Conservation (phyloP, 2,113 vertebrate species). For the Sceloporus undulatus region DNA sequence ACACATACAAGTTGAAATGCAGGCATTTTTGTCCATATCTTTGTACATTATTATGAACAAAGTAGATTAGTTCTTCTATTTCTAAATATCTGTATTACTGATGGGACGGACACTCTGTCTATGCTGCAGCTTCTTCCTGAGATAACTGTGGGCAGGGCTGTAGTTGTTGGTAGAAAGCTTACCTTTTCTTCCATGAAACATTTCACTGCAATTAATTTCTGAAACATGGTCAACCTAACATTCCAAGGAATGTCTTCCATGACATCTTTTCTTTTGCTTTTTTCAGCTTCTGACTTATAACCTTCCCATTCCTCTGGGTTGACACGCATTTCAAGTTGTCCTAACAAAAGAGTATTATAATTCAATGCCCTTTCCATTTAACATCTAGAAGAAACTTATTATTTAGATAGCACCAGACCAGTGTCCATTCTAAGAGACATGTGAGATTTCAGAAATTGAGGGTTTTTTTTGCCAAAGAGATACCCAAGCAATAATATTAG, state of each 20-base stretch:
- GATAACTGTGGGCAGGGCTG: accelerated
- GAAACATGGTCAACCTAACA: conserved; percentile 76
- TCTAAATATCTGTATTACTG: neutral
- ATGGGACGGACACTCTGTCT: neutral
- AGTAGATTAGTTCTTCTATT: neutral
- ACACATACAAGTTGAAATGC: neutral
- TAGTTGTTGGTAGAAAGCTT: conserved; percentile 8
- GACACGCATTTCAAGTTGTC: conserved; percentile 78
- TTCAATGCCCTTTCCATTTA: neutral
- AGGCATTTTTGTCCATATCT: neutral
- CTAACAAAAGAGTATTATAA: conserved; percentile 60
- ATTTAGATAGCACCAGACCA: neutral
- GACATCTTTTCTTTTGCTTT: conserved; percentile 32
- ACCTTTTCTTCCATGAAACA: conserved; percentile 85
- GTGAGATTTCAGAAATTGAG: neutral
- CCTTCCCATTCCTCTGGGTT: conserved; percentile 73
- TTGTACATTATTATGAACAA: neutral
- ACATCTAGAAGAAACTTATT: neutral
- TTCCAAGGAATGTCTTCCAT: conserved; percentile 63
- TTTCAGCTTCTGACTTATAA: conserved; percentile 30
- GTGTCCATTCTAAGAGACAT: neutral
- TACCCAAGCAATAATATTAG: too few relatives aligned
- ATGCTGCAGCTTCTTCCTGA: neutral
- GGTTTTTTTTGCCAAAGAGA: too few relatives aligned
- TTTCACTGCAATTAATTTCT: conserved; percentile 85